phyloP scores from a whole-genome alignment of 2,888 invertebrate genomes.

The Scaptomyza cyrtandrae region DNA sequence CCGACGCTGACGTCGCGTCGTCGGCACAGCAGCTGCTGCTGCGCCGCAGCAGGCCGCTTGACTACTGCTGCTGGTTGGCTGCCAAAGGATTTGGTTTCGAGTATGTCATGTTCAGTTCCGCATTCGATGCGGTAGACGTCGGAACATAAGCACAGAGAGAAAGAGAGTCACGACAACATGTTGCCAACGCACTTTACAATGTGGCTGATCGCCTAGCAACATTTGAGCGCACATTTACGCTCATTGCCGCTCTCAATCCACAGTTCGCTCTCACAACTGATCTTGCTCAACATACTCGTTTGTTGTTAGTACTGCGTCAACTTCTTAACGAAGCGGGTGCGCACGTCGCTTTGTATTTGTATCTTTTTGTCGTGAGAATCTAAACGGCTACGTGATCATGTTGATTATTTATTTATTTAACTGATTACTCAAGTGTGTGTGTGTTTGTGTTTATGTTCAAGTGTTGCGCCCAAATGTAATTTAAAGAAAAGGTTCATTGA shows the following conservation, averaged over 20 bases:
- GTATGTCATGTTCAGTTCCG: conserved; percentile 76
- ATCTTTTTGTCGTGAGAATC: conserved; percentile 41
- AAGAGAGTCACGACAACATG: conserved; percentile 28
- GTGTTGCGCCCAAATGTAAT: conserved; percentile 58
- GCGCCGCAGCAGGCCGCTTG: conserved; percentile 45
- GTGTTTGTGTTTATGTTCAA: conserved; percentile 17
- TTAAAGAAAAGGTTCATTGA: conserved; percentile 72
- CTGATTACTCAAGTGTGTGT: conserved; percentile 71
- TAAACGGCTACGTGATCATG: conserved; percentile 38
- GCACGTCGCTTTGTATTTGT: conserved; percentile 22
- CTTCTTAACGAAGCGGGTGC: conserved; percentile 32
- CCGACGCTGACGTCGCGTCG: conserved; percentile 34
- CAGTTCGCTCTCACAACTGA: conserved; percentile 51
- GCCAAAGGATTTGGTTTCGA: conserved; percentile 66
- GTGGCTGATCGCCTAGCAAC: conserved; percentile 47
- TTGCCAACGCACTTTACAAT: conserved; percentile 41
- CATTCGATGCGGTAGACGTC: conserved; percentile 60
- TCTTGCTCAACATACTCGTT: conserved; percentile 56
- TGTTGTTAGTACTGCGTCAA: conserved; percentile 48
- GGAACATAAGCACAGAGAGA: conserved; percentile 45
- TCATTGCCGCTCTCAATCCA: conserved; percentile 1
- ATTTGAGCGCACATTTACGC: conserved; percentile 1
- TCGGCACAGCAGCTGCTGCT: conserved; percentile 46
- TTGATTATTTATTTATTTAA: conserved; percentile 61
- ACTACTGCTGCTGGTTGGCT: conserved; percentile 30